phyloP scores from a whole-genome alignment of 2,113 vertebrate genomes.

The Brachypteracias leptosomus region DNA sequence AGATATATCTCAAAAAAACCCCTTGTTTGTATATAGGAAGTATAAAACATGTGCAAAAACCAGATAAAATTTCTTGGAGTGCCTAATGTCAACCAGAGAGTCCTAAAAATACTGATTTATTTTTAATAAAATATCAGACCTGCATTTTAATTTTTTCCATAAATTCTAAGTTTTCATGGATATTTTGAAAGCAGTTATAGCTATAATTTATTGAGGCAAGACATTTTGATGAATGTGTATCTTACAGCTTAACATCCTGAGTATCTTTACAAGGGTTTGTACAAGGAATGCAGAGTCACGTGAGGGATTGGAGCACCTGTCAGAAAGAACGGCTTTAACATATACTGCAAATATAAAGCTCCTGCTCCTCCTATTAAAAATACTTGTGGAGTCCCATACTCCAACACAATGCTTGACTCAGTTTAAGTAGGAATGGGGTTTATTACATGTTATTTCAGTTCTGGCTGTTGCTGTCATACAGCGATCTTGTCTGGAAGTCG shows the following conservation, averaged over 20 bases:
- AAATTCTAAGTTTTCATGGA: background rate
- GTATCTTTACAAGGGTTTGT: background rate
- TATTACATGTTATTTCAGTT: background rate
- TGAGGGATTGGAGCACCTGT: background rate
- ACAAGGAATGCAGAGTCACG: background rate
- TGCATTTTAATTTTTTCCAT: background rate
- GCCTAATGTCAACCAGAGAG: background rate
- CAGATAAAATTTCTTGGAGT: background rate
- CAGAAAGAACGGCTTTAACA: background rate
- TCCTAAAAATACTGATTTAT: background rate
- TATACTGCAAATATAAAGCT: background rate
- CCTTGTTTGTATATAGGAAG: background rate
- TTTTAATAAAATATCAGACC: background rate
- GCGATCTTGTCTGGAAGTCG: background rate
- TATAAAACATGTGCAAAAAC: background rate
- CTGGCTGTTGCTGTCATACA: background rate
- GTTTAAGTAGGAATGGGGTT: background rate
- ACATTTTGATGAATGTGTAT: background rate
- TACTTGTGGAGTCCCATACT: background rate
- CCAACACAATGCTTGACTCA: background rate
- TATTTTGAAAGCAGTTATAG: background rate
- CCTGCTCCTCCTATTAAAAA: background rate
- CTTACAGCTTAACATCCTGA: background rate
- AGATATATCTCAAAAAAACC: background rate
- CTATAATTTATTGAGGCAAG: background rate